Evolutionary conservation across 2,888 invertebrate genomes (phyloP).

Genomic region (Yponomeuta sedellus): DNA sequence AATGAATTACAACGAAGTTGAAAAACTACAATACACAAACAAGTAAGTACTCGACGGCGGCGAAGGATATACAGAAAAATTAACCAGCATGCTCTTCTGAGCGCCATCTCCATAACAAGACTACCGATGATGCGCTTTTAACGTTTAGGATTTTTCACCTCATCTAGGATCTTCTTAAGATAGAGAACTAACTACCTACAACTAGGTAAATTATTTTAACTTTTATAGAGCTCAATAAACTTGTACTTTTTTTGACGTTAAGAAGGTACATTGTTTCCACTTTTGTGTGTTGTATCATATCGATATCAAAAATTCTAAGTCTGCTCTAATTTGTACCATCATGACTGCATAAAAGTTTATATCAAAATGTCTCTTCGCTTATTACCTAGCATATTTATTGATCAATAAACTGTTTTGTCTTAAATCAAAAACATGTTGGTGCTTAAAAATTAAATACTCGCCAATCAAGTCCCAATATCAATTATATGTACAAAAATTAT

Average conservation of each 20-base stretch:
- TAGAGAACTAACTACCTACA: conserved; percentile 10
- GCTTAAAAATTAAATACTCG: conserved; percentile 38
- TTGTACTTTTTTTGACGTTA: conserved; percentile 14
- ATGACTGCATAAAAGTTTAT: conserved; percentile 10
- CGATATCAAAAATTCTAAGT: not conserved
- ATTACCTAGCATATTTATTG: conserved; percentile 5
- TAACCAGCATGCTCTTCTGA: not conserved
- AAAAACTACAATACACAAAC: conserved; percentile 24
- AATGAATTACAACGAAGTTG: conserved; percentile 31
- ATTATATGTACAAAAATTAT: conserved; percentile 37
- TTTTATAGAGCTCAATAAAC: conserved; percentile 8
- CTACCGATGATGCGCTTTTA: not conserved
- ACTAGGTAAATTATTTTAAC: conserved; percentile 10
- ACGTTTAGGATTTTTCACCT: not conserved
- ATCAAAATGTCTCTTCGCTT: conserved; percentile 14
- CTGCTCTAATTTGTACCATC: conserved; percentile 16
- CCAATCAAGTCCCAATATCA: conserved; percentile 47
- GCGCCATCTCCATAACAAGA: conserved; percentile 2
- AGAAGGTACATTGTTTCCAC: conserved; percentile 1
- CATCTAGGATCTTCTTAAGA: not conserved
- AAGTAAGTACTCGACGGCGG: conserved; percentile 1
- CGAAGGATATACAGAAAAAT: not conserved
- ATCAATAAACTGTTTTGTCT: conserved; percentile 1
- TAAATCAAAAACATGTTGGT: conserved; percentile 11
- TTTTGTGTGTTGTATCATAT: conserved; percentile 10